Evolutionary conservation across 2,113 vertebrate genomes (phyloP), one percentile per base, ranked within the genome.

Genomic region (Scomber scombrus): DNA sequence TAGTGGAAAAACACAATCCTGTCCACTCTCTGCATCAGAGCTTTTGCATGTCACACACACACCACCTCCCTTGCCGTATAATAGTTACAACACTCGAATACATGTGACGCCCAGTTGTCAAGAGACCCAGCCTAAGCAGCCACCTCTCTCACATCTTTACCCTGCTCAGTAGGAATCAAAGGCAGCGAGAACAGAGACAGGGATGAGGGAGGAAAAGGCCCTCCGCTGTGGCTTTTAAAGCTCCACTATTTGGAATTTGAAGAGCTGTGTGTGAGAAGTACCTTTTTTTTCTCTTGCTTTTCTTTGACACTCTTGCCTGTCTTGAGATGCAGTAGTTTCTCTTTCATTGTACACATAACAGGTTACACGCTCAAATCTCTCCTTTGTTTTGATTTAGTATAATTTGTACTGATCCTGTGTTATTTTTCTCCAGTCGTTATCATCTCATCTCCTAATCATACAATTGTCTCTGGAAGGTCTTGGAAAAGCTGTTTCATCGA

Each of bases 1-100:
- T 3, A 8, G 45, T 3, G 45, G 26, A 34, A 3, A 51, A 51
- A 49, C 46, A n/a, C 52, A 18, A 50, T 40, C 34, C 34, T 40
- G 34, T 40, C 34, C 61, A 1, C 50, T 46, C 57, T 10, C 9
- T 19, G 55, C 11, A 11, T 56, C 57, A 6, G 43, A 52, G 62
- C 18, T 31, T 70, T 52, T 31, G 18, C 56, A 3, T 43, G 19
- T 65, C 18, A 11, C 63, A 57, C 63, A 57, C 46, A 8, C 26
- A 21, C 9, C 52, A 6, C 31, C 31, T 54, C 54, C 34, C 40
- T 60, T n/a, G 18, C 94, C 94, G 92, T 93, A 94, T 89, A 93
- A 94, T 95, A 95, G 95, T 95, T 94, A 93, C 89, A 90, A 85
- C 56, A 93, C 89, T 86, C 84, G 91, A 91, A 88, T 91, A 66